Base-by-base conservation (phyloP, 2,797 vertebrate genomes). In the Sebastes miniatus region DNA sequence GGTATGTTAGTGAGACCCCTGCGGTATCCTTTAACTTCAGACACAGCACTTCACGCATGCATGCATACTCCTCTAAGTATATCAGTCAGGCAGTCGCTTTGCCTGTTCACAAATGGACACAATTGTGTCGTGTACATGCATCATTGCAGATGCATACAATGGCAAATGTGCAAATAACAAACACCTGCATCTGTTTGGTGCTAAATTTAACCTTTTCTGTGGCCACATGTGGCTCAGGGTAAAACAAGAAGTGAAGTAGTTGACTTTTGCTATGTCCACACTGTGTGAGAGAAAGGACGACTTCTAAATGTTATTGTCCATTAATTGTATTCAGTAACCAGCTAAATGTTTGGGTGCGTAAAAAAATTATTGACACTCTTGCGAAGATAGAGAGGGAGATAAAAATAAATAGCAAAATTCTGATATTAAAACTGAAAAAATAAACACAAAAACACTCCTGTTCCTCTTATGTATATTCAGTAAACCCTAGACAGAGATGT, bases 11-110 rank as follows among this genome's bases (percentile, higher is more conserved):
- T 39, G 84, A 90, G 90, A 86, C 77, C 73, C 79, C 76, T 14
- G 69, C 50, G 82, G 89, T 95, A 92, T 95, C 95, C 91, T 88
- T 92, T 94, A 94, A 94, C 95, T 79, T 89, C 85, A 73, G 90
- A 94, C 93, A 68, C 95, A 95, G 94, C 93, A 95, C 84, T 94
- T 94, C 88, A 90, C 47, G 83, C 86, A 79, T 84, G 80, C 88
- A 81, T 88, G 89, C 84, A 54, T 27, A 69, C 43, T 29, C 81
- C 77, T n/a, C 18, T 68, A 32, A 80, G 72, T 78, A 73, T 86
- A 77, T 73, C 78, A 77, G 81, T 52, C 76, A n/a, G 39, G 9
- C 59, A 27, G 57, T 5, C 14, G 1, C 69, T 76, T 31, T 31
- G 67, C 32, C 57, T 36, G 62, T 39, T 54, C 36, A 25, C n/a